These are phyloP conservation scores for Siphonodentalium dalli DNA, from an alignment of 2,888 invertebrate species.

Conservation along the genomic window DNA sequence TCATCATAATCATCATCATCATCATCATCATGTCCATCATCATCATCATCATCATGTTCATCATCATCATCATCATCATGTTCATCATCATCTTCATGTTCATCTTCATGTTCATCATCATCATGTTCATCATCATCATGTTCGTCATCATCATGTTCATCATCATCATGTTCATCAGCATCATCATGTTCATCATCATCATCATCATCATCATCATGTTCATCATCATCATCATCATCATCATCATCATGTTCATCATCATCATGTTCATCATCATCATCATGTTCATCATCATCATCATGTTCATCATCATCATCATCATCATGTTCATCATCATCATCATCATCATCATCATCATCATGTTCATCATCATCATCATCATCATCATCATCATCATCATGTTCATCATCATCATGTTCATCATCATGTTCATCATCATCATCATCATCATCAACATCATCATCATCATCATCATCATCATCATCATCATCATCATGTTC, in stretches of 20 bases:
- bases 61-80: neutral
- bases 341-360: conserved; percentile 21
- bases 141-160: no score
- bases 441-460: neutral
- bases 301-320: neutral
- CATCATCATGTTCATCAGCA: neutral
- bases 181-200: conserved; percentile 12
- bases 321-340: conserved; percentile 19
- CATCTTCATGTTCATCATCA: no score
- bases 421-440: neutral
- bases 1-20: no score
- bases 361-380: conserved; percentile 11
- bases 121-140: no score
- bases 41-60: neutral
- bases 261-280: neutral
- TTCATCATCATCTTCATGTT: no score
- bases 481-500: neutral
- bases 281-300: neutral
- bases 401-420: neutral
- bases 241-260: conserved; percentile 4
- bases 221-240: conserved; percentile 21
- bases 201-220: conserved; percentile 20
- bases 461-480: neutral
- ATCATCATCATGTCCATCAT: no score
- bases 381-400: neutral